phyloP scores from a whole-genome alignment of 2,113 vertebrate species.

The Entomyzon cyanotis region DNA sequence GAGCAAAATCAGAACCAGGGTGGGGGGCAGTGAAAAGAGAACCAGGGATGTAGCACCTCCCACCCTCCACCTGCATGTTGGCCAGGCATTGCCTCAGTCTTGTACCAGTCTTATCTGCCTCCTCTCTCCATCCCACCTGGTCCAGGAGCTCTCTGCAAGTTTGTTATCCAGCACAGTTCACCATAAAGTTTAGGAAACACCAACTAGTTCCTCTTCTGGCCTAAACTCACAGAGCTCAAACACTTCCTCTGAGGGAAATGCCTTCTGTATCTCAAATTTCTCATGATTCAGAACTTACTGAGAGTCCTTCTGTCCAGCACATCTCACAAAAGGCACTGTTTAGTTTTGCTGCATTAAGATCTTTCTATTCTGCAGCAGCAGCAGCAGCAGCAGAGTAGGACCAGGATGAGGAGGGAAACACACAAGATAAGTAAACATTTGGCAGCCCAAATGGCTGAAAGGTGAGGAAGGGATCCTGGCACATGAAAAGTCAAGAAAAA shows the following conservation, averaged over 20 bases:
- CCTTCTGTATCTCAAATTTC: not conserved
- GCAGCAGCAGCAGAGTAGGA: not conserved
- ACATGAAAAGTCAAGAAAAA: not conserved
- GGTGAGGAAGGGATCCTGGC: not conserved
- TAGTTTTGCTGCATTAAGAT: not conserved
- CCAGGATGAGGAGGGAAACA: not conserved
- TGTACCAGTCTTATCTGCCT: not conserved
- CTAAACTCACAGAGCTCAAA: not conserved
- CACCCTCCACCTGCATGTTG: not conserved
- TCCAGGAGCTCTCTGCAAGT: not conserved
- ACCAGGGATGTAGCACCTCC: not conserved
- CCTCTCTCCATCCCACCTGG: not conserved
- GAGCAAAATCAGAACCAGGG: not conserved
- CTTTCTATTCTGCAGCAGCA: not conserved
- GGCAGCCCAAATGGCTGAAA: not conserved
- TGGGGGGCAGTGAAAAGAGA: not conserved
- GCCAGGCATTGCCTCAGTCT: not conserved
- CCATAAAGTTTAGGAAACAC: not conserved
- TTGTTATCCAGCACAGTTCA: not conserved
- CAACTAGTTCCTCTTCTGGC: not conserved
- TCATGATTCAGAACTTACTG: not conserved
- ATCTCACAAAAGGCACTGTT: not conserved
- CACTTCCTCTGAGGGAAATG: not conserved
- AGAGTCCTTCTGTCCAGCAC: not conserved
- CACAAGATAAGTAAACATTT: not conserved